phyloP scores from a whole-genome alignment of 2,888 invertebrate genomes.

The Lamproptera curius region DNA sequence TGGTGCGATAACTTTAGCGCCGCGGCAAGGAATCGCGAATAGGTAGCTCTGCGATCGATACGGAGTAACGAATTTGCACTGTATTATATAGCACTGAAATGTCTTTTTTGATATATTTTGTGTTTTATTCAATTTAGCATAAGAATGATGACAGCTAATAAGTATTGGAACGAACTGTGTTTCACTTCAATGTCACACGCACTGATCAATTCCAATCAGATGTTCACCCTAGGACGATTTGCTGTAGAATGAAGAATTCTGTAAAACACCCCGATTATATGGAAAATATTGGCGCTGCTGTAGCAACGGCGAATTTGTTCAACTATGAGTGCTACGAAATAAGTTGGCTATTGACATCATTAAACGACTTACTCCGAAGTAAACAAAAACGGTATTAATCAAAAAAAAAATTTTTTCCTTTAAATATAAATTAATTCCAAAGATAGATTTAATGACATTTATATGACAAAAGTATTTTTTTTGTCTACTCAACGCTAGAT shows the following conservation, averaged over 20 bases:
- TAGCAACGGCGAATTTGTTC: conserved; percentile 43
- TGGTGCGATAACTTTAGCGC: conserved; percentile 44
- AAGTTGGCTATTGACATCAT: too few relatives aligned
- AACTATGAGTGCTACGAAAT: too few relatives aligned
- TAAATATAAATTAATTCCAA: background rate
- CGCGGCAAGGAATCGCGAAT: conserved; percentile 43
- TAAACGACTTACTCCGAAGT: too few relatives aligned
- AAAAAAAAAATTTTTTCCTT: background rate
- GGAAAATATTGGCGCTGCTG: conserved; percentile 72
- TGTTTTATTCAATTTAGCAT: conserved; percentile 28
- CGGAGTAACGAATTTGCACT: conserved; percentile 21
- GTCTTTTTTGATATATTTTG: conserved; percentile 33
- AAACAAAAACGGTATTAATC: background rate
- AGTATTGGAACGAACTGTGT: conserved; percentile 37
- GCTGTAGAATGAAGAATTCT: conserved; percentile 71
- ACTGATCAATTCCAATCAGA: conserved; percentile 49
- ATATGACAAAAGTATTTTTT: too few relatives aligned
- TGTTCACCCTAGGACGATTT: conserved; percentile 73
- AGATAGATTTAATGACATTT: background rate
- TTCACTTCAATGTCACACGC: conserved; percentile 71
- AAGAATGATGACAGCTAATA: conserved; percentile 34
- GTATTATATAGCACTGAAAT: conserved; percentile 30
- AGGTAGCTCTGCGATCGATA: conserved; percentile 47
- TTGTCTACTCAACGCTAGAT: too few relatives aligned
- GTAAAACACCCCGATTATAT: conserved; percentile 75